Base-by-base conservation (phyloP, 2,888 invertebrate genomes). In the Caenorhabditis sp. region DNA sequence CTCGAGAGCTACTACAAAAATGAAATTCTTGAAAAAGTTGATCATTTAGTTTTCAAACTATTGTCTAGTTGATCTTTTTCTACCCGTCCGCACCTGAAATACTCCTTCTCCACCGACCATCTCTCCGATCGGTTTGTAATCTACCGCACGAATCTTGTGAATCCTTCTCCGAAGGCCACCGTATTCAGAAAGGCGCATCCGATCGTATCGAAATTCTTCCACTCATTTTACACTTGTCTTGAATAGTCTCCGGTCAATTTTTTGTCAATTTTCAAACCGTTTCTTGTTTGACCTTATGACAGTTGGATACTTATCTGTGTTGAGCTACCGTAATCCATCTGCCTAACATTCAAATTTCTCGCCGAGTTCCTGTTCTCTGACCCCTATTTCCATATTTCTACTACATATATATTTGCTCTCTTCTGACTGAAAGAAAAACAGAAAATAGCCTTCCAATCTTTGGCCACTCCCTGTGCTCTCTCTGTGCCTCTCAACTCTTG, bases 351-450 rank as follows among this genome's bases (percentile, higher is more conserved):
- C 2, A 2, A 19, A 38, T 26, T 26, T 12, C 22, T 26, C 4
- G 1, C 16, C 0, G 4, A 16, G 26, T 47, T 41, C 26, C 26
- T 49, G 64, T 19, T 47, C 31, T 28, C 19, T 31, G 28, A 6
- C 19, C 49, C 28, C 14, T 47, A n/a, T 51, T 66, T 66, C 22
- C 35, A 10, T 66, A 51, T 35, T 74, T 38, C 31, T 31, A 31
- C 12, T 41, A 31, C 41, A n/a, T n/a, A n/a, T n/a, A n/a, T 44
- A 35, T 49, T 63, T 54, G 31, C 51, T 69, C 41, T 35, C 51
- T 69, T 64, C 73, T 38, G 61, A 66, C 82, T 61, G 44, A 49
- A 63, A 58, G 38, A 51, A 56, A 66, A 58, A 66, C 56, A 56
- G 31, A 47, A 68, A 68, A 54, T 38, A 38, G 51, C 49, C 54